phyloP scores from a whole-genome alignment of 2,888 invertebrate species.

The Erpobdella octoculata region DNA sequence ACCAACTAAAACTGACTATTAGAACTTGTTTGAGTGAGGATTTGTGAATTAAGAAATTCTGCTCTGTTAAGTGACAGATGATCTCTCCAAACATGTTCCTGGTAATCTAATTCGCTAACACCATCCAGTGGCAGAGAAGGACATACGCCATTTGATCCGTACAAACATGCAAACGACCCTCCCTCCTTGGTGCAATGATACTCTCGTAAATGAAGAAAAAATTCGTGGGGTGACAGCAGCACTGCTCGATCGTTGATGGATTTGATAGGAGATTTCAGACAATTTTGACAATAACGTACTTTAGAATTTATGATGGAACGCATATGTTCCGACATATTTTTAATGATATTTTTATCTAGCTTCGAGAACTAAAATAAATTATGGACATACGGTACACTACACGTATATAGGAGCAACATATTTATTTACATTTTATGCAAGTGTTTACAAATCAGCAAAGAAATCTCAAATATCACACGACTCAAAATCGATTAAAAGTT shows the following conservation, averaged over 20 bases:
- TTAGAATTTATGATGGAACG: background rate
- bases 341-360: background rate
- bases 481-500: background rate
- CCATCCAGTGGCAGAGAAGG: conserved; percentile 79
- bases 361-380: background rate
- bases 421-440: too few species aligned
- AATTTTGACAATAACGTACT: conserved; percentile 9
- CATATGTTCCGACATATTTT: background rate
- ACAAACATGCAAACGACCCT: conserved; percentile 75
- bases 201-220: conserved; percentile 67
- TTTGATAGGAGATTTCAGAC: background rate
- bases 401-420: too few species aligned
- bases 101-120: conserved; percentile 77
- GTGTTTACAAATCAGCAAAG: conserved; percentile 7
- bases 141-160: conserved; percentile 79
- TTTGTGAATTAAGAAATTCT: background rate
- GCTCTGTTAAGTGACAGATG: conserved; percentile 45
- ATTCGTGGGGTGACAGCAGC: conserved; percentile 50
- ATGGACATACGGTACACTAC: too few species aligned
- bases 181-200: conserved; percentile 76
- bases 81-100: conserved; percentile 70
- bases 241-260: background rate
- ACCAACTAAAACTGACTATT: too few species aligned
- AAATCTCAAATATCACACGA: background rate
- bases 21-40: background rate